Evolutionary conservation across 2,113 vertebrate species (phyloP).

Genomic region (Tautogolabrus adspersus): DNA sequence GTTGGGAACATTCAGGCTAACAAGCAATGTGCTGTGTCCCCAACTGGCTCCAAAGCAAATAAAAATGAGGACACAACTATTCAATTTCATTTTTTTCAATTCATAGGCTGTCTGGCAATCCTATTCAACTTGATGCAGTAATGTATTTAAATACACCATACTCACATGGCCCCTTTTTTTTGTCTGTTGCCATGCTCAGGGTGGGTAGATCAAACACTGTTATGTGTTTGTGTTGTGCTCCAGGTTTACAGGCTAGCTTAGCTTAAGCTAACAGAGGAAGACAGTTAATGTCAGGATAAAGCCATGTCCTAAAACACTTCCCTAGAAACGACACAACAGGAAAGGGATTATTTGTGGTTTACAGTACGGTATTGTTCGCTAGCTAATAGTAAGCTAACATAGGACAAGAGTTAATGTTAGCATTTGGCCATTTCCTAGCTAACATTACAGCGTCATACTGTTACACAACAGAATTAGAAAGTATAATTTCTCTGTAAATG

Average conservation of each 20-base stretch:
- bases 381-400: no score
- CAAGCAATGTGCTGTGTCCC: neutral
- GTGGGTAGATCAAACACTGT: neutral
- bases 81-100: neutral
- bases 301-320: no score
- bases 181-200: neutral
- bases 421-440: neutral
- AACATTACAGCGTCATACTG: neutral
- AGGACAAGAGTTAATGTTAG: neutral
- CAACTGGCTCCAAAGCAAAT: neutral
- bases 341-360: no score
- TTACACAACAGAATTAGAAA: neutral
- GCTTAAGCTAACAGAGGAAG: no score
- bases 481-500: neutral
- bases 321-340: no score
- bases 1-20: neutral
- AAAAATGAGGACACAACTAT: neutral
- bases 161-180: neutral
- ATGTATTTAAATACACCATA: constrained; percentile 12
- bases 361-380: no score
- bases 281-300: no score
- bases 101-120: neutral
- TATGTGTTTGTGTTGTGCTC: no score
- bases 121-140: neutral
- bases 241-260: no score